Evolutionary conservation across 2,797 vertebrate genomes (phyloP), one percentile per base, ranked within the genome.

Genomic region (Hypotaenidia okinawae): DNA sequence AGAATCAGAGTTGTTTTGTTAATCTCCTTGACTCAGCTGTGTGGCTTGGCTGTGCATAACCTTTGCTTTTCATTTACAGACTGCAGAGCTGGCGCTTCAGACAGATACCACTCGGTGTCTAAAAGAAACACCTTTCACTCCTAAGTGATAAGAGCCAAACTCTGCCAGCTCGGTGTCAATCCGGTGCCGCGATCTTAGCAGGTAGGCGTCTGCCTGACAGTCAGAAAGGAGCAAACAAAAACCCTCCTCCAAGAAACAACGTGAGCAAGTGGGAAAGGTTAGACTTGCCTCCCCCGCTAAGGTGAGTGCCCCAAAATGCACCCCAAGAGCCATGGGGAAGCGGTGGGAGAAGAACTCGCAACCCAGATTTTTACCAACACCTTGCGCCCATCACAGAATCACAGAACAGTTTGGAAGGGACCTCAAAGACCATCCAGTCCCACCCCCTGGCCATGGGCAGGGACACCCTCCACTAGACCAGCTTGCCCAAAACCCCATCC

Each of bases 31-130:
- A 14, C 24, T 45, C 19, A 83, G 43, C 39, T 93, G 88, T 35
- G 49, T 69, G 76, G 27, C 67, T 68, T 47, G 73, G 59, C 59
- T 88, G 63, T 45, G 68, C 63, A 10, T 92, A 75, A 90, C 63
- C 73, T 94, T 70, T 88, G 49, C 77, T 91, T 89, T 88, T 84
- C 57, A 57, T 73, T 89, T 79, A 33, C 32, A 94, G 77, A 39
- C 69, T 72, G 89, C 69, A 66, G 59, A 76, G 73, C 32, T 87
- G 16, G 16, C 43, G 19, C 57, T 83, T 86, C 72, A 67, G n/a
- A 25, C 52, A 61, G 25, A 49, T 69, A 10, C 59, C 55, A 47
- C 35, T 54, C 10, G 0, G 25, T 82, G 74, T 64, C 37, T 27
- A 55, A 57, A 86, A 79, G 43, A 75, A 82, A 39, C 43, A 28